Evolutionary conservation across 2,113 vertebrate genomes (phyloP).

Genomic region (Pandion haliaetus): DNA sequence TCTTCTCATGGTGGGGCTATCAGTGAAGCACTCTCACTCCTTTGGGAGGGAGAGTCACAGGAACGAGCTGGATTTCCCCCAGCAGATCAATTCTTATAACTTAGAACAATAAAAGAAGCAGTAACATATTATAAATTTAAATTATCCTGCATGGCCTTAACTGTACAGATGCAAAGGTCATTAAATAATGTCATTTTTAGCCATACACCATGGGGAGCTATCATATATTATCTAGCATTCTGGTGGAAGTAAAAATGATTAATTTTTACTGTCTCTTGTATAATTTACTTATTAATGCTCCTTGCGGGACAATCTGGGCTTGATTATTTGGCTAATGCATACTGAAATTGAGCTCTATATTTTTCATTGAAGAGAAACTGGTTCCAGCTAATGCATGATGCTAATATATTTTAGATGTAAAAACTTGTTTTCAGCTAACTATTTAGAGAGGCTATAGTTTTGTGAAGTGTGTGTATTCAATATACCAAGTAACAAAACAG

Average conservation of each 20-base stretch:
- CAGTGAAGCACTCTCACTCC: neutral
- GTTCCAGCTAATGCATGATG: neutral
- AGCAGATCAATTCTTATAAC: neutral
- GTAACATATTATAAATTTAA: neutral
- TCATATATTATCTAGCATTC: neutral
- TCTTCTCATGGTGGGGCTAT: neutral
- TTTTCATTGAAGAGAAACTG: neutral
- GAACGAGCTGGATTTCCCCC: neutral
- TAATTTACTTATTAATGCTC: conserved; percentile 3
- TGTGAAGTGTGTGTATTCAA: neutral
- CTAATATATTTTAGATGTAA: neutral
- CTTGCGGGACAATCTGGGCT: neutral
- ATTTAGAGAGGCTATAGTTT: neutral
- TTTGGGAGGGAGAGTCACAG: neutral
- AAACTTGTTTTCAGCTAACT: neutral
- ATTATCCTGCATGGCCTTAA: neutral
- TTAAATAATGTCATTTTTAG: neutral
- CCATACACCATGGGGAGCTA: neutral
- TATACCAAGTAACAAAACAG: neutral
- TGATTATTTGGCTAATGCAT: neutral
- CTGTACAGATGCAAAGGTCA: neutral
- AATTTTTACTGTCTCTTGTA: neutral
- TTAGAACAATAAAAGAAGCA: neutral
- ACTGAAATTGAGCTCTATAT: neutral
- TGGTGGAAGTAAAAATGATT: conserved; percentile 6